Base-by-base conservation (phyloP, 2,797 vertebrate genomes). In the Eutrigla gurnardus region DNA sequence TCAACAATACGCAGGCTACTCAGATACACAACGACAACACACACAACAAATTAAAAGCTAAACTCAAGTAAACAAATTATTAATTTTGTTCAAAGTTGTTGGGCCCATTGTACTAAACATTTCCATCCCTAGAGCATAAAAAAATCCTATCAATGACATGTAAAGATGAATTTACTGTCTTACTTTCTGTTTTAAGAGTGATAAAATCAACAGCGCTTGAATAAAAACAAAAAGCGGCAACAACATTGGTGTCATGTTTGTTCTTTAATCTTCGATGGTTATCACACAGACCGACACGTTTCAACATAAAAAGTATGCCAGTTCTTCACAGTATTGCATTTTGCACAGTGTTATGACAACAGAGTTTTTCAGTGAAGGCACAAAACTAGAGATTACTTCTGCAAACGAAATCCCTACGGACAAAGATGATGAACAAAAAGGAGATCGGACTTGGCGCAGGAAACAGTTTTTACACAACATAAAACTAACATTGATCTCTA, bases 291-390 rank as follows among this genome's bases (percentile, higher is more conserved):
- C 80, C 63, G 81, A 89, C 83, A 80, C 58, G 40, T 70, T 75
- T 76, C 36, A 71, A 86, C 84, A 85, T 14, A 78, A 80, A 76
- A 81, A 69, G 47, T 61, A 17, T 65, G 84, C 63, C 65, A 81
- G 76, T 59, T 86, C 71, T 87, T 90, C 88, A 91, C 89, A 88
- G 88, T 90, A 88, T 89, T 91, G 88, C 86, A 87, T 91, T 88
- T 90, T 88, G 87, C 91, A 93, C 89, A 87, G 88, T 88, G 86
- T 87, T 90, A 86, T 84, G 82, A 92, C 80, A 45, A 90, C 80
- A 77, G 86, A 74, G 75, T 88, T 88, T 71, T 70, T 25, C 62
- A 93, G 90, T 86, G 82, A 93, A 94, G 92, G 93, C 91, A 93
- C 93, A 73, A 83, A 88, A 93, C 92, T 90, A 91, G 83, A 86